phyloP scores from a whole-genome alignment of 2,888 invertebrate genomes.

The Himalopsyche kuldschensis region DNA sequence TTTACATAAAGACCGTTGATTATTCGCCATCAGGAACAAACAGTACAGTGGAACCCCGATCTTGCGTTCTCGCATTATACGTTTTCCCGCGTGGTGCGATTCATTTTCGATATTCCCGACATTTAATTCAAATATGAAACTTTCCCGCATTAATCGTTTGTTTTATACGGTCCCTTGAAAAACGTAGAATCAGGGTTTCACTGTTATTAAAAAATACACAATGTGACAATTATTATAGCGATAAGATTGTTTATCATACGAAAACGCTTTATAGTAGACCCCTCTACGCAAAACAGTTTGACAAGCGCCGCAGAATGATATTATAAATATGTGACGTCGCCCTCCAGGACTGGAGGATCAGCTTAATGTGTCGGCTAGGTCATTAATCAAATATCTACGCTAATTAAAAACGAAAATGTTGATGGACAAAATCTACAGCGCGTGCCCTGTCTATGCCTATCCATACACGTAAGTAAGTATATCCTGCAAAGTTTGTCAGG shows the following conservation, averaged over 20 bases:
- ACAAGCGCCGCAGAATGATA: not conserved
- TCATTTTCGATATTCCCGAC: no score
- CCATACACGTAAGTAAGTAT: not conserved
- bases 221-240: not conserved
- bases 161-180: no score
- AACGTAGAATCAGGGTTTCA: no score
- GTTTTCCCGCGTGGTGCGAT: no score
- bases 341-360: not conserved
- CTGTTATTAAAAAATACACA: no score
- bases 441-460: not conserved
- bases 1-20: no score
- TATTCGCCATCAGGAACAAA: no score
- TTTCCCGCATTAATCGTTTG: no score
- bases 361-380: not conserved
- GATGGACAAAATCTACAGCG: not conserved
- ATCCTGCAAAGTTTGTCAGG: not conserved
- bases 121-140: no score
- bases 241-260: not conserved
- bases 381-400: slow-evolving; percentile 25
- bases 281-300: not conserved
- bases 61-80: no score
- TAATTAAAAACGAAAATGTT: slow-evolving; percentile 24
- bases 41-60: no score
- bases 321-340: not conserved
- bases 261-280: not conserved